Base-by-base conservation (phyloP, 2,888 invertebrate genomes). In the Galeopsomyia nigrocyanea region DNA sequence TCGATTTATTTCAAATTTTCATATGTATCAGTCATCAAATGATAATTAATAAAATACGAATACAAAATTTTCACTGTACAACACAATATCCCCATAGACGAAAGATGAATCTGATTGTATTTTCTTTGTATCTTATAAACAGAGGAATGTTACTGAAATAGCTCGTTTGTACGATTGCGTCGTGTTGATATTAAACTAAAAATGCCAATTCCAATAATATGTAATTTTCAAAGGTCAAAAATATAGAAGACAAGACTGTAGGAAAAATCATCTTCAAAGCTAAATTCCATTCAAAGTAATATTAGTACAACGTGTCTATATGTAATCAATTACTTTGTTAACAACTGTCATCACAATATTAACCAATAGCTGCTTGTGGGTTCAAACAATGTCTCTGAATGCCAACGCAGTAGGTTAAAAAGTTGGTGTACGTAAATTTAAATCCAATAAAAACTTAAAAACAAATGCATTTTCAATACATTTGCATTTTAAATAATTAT, bases 381-480 rank as follows among this genome's bases (percentile, higher is more conserved):
- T 68, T 68, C 47, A 71, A 71, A 71, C 19, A 47, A 58, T 61
- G 39, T 39, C 16, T 64, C 60, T 60, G 60, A 62, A 71, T 50
- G 61, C 61, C 61, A 74, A 68, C 64, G n/a, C n/a, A 26, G n/a
- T 68, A 39, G 26, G n/a, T 71, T 68, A 71, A 74, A 74, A 74
- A 68, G 51, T 66, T 72, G 72, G 66, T 71, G 53, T 72, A 75
- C 58, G 72, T 63, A 64, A 65, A 65, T 56, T 60, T 72, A 56
- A 67, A 55, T 69, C 61, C 26, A 39, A 69, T 71, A 75, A 65
- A 75, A 75, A 55, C 61, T 67, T 67, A 71, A 75, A 75, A 73
- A 75, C 75, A 75, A 75, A 73, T 75, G 71, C 71, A 75, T 75
- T 73, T 75, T 46, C 69, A 75, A 75, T 72, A 72, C 75, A 65